Conservation (phyloP, 2,888 invertebrate genomes). For the Tenthredo livida region DNA sequence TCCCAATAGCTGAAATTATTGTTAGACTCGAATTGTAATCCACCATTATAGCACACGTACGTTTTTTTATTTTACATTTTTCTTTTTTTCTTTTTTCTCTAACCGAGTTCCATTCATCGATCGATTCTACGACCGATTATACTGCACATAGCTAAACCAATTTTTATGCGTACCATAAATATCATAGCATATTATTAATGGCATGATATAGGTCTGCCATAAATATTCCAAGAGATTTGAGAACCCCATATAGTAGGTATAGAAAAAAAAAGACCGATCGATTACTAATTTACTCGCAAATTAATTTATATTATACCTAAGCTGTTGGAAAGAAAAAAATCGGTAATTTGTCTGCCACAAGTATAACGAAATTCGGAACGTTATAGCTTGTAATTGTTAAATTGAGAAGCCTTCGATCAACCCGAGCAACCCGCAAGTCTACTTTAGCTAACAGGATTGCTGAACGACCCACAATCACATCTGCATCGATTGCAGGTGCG, state of each 20-base stretch:
- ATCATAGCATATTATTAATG: no score
- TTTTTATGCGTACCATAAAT: not conserved
- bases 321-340: not conserved
- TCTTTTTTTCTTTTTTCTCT: not conserved
- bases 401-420: constrained; percentile 35
- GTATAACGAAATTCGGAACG: not conserved
- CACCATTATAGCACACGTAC: no score
- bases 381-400: not conserved
- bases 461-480: constrained; percentile 16
- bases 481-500: not conserved
- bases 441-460: constrained; percentile 44
- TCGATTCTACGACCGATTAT: not conserved
- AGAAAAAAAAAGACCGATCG: not conserved
- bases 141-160: not conserved
- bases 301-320: not conserved
- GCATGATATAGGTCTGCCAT: not conserved
- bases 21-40: not conserved
- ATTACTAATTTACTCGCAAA: not conserved
- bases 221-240: not conserved
- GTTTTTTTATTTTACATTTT: not conserved
- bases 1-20: not conserved
- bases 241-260: not conserved
- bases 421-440: not conserved
- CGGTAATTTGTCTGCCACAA: not conserved
- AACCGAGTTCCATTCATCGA: not conserved